A percentile compares a stretch with the other conserved stretches of the same genome.
Evolutionary conservation across 2,888 invertebrate genomes (phyloP).

Genomic region (Drosophila atroscutellata): DNA sequence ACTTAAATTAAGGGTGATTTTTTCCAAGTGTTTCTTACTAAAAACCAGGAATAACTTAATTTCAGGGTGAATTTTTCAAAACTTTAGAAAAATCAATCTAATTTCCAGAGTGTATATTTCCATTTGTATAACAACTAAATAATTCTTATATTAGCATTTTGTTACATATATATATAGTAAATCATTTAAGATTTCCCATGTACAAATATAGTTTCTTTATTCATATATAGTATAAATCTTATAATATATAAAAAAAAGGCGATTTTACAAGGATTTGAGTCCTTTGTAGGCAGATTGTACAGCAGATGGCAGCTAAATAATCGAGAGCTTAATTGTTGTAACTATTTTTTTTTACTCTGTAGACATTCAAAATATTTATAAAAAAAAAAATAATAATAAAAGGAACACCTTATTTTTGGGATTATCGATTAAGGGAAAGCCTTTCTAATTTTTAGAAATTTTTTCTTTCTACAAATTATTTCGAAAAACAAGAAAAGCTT

Average conservation of each 20-base stretch:
- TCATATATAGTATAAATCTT: too few relatives aligned
- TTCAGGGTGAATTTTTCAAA: not conserved
- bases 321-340: not conserved
- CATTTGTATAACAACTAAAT: not conserved
- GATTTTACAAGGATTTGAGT: not conserved
- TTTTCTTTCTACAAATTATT: not conserved
- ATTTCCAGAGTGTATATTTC: not conserved
- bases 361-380: not conserved
- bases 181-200: too few relatives aligned
- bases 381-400: fast-evolving
- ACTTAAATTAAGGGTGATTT: not conserved
- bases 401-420: not conserved
- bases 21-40: not conserved
- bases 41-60: not conserved
- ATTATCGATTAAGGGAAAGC: not conserved
- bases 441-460: not conserved
- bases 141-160: not conserved
- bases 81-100: not conserved
- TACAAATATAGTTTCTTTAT: too few relatives aligned
- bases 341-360: not conserved
- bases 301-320: not conserved
- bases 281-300: not conserved
- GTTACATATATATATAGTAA: too few relatives aligned
- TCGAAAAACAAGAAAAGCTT: not conserved
- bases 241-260: too few relatives aligned